Base-by-base conservation (phyloP, 2,113 vertebrate species). In the Alectura lathami region DNA sequence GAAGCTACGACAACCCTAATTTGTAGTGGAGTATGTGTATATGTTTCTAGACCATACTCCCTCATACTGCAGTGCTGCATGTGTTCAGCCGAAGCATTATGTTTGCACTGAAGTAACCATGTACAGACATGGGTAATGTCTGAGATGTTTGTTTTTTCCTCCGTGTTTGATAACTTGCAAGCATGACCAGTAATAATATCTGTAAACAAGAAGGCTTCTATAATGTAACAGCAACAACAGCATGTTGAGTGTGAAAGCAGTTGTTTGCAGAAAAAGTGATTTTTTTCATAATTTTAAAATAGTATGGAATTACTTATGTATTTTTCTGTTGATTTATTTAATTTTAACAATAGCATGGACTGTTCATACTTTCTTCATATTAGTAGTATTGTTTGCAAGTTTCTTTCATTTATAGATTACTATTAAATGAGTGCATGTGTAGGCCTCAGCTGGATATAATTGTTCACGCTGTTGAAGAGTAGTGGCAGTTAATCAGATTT, bases 331-430 rank as follows among this genome's bases (percentile, higher is more conserved):
- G 57, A 42, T 64, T 89, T 80, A 6, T 80, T 57, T 79, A 64
- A 45, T 40, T 53, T 47, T 86, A 74, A 88, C 78, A 53, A 27
- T 82, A 43, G 27, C 42, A 80, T 64, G 38, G n/a, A 36, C 34
- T 81, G 7, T 73, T 56, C 29, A 24, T 79, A n/a, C 40, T 94
- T n/a, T 82, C 57, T 34, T 73, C 48, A 40, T 83, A 32, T 83
- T 88, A 56, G 63, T 60, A 56, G 79, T 56, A 22, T 48, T 16
- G 40, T 9, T n/a, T 89, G n/a, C 70, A 54, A 34, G 24, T 29
- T 62, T 36, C 18, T 93, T 91, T 75, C 63, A 26, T 83, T 92
- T 93, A n/a, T 27, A 89, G 53, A 57, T 59, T 86, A 4, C 16
- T 88, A 9, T 13, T 92, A 63, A 66, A 24, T 73, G 29, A 72